Evolutionary conservation across 2,888 invertebrate species (phyloP), one percentile per base, ranked within the genome.

Genomic region (Poecilus cupreus): DNA sequence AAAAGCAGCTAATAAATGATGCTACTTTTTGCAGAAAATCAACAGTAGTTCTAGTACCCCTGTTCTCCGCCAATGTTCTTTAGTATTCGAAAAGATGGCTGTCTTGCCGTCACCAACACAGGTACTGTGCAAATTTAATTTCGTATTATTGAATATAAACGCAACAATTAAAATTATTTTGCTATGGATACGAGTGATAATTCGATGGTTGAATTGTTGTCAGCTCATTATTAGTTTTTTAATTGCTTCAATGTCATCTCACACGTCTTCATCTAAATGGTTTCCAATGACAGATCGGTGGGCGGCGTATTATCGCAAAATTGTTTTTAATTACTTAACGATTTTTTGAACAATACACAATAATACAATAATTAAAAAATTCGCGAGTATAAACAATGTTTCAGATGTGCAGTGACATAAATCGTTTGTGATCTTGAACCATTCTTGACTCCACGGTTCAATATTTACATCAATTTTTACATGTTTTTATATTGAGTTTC

Each of bases 81-180:
- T 81, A 88, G 87, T 88, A 89, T 89, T 85, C 88, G 88, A 88
- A 93, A 95, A 94, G 90, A 95, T 95, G 95, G 95, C 95, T 92
- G 93, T 94, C 90, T 92, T 95, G 94, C 95, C 94, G 91, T 95
- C 94, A 92, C 94, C 95, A 91, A 94, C 94, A 90, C 94, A 94
- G 94, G 94, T 95, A 94, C 90, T 90, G 77, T 77, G 72, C 72
- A 82, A 57, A 78, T 54, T 78, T 72, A 78, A 80, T 82, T 80
- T 60, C 57, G 43, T 77, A 81, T 68, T 81, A 82, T 81, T 82
- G 39, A 32, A 26, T 26, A 80, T 64, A 79, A 32, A 70, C 37
- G 54, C 72, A 72, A 72, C 68, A 80, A 72, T 51, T 57, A 80
- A 68, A 79, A 70, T 51, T 57, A 57, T 72, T 80, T 57, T 13